Evolutionary conservation across 53 echinoderm and acorn worm species (phyloP), one percentile per base, ranked within the genome.

Genomic region (Apostichopus leukothele): DNA sequence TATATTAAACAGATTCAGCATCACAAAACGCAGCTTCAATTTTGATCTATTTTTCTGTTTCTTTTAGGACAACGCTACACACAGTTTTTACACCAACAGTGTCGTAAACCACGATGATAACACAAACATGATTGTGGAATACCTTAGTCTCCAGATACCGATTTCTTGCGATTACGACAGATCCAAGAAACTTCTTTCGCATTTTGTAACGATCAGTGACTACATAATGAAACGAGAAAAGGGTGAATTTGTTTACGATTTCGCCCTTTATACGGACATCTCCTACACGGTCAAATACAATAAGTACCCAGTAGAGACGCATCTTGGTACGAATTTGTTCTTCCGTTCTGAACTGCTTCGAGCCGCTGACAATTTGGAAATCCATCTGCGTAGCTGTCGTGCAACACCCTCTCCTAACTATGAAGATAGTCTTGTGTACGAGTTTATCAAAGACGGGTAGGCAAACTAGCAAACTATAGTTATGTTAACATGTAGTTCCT

Each of bases 371-470:
- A 83, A 83, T 59, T 22, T 83, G 9, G 83, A 83, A n/a, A 83
- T 83, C 7, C 54, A 83, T 55, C 83, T 83, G n/a, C 83, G 83
- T 9, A 83, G 59, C 53, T 83, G 83, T 59, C 83, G 83, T 83
- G 83, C 83, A 22, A 83, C 83, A 54, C 83, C 83, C 1, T 54
- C 83, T 19, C n/a, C 54, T 18, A 55, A 83, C 53, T 83, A n/a
- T 7, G 60, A 83, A 52, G 83, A 83, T 83, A 6, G n/a, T 53
- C 22, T 83, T 19, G 83, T 83, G 57, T 83, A 83, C 53, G 83
- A 83, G 22, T 83, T 83, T 7, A 83, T 83, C 54, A 83, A 6
- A 11, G 60, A 52, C 55, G 83, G 83, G 83, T 83, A 54, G 22
- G 83, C 14, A 79, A 1, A 7, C 81, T 21, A 18, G 13, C 12